Conservation (phyloP, 1,140 invertebrate species). For the Phymorhynchus buccinoides region DNA sequence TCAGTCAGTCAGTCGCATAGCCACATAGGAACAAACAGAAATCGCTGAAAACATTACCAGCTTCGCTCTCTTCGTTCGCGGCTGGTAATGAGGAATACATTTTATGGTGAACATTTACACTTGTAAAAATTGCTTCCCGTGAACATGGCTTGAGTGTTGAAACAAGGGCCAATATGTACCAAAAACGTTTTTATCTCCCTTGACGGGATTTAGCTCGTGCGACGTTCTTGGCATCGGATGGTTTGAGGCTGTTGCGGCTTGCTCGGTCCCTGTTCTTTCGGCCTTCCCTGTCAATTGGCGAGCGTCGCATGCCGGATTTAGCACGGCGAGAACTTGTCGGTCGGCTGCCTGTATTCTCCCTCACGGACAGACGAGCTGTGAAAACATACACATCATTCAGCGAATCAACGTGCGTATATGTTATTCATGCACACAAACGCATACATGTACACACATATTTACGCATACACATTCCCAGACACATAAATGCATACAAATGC, state of each 20-base stretch:
- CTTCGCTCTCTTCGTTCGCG: no score
- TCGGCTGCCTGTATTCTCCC: background rate
- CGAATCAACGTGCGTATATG: no score
- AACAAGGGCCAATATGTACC: no score
- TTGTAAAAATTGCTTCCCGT: no score
- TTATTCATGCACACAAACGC: background rate
- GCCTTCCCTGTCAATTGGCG: background rate
- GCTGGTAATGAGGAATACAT: no score
- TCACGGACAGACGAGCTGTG: background rate
- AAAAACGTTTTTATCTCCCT: background rate
- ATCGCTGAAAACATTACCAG: no score
- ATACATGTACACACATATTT: background rate
- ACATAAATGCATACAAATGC: background rate
- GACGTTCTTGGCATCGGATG: background rate
- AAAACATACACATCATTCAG: no score
- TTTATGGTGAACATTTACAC: no score
- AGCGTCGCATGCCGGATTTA: slow-evolving; percentile 15
- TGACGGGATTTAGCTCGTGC: background rate
- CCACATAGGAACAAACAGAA: no score
- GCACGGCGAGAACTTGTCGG: background rate
- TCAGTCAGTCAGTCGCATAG: no score
- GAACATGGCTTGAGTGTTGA: no score
- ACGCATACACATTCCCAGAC: background rate
- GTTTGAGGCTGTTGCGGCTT: background rate
- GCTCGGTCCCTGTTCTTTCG: background rate